phyloP scores from a whole-genome alignment of 2,888 invertebrate species.

The Cinara cedri region DNA sequence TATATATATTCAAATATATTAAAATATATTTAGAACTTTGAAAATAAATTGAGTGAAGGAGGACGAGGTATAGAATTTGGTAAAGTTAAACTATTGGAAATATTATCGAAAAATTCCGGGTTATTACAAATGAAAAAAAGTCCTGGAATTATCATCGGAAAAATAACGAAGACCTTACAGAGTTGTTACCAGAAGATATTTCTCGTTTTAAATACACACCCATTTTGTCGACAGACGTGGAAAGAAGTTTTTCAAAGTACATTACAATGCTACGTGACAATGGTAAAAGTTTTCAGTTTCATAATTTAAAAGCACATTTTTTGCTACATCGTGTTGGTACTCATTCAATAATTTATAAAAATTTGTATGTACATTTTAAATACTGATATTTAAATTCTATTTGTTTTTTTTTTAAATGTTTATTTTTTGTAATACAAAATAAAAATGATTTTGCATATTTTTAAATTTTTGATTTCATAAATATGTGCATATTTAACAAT shows the following conservation, averaged over 20 bases:
- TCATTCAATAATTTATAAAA: conserved; percentile 3
- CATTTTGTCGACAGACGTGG: conserved; percentile 2
- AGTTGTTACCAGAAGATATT: conserved; percentile 10
- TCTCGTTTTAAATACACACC: not conserved
- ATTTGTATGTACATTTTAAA: not conserved
- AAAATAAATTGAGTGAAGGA: too few species aligned
- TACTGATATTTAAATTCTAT: conserved; percentile 3
- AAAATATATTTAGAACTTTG: too few species aligned
- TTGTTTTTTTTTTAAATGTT: not conserved
- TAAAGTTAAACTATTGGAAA: conserved; percentile 4
- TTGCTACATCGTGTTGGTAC: not conserved
- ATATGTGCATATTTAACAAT: too few species aligned
- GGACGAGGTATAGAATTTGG: too few species aligned
- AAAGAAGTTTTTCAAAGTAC: too few species aligned
- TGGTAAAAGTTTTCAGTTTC: conserved; percentile 2
- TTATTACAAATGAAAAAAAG: not conserved
- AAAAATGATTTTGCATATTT: too few species aligned
- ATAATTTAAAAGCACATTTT: conserved; percentile 7
- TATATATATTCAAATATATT: too few species aligned
- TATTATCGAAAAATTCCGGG: too few species aligned
- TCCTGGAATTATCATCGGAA: not conserved
- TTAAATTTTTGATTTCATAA: too few species aligned
- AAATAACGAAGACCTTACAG: not conserved
- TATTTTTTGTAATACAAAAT: too few species aligned
- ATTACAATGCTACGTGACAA: not conserved